Base-by-base conservation (phyloP, 2,797 vertebrate species). In the Pseudopleuronectes americanus region DNA sequence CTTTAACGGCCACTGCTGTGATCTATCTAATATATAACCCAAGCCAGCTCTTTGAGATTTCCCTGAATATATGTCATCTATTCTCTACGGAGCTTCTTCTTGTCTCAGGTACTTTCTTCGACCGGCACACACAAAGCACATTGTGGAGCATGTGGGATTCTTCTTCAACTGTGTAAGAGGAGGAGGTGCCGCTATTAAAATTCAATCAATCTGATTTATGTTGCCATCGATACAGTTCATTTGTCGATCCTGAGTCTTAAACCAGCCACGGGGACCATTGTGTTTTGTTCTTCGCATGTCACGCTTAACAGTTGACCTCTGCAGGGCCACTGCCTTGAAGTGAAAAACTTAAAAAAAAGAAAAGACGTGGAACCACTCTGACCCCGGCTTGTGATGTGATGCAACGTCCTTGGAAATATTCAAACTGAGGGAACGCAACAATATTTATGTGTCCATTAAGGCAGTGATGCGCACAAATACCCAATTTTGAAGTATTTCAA, bases 161-260 rank as follows among this genome's bases (percentile, higher is more conserved):
- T 65, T 84, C 76, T 84, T 87, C 38, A 86, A 73, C 80, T 52
- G 63, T 75, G 67, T 60, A 67, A 77, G 45, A 81, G 75, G 49
- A 83, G 74, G 45, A 77, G 79, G 84, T 83, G 47, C 68, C 26
- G 49, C 81, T 67, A 82, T 90, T 88, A 88, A 90, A 87, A 88
- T 85, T 78, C 74, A 90, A 89, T 90, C 84, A 79, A 71, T 76
- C 76, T 90, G 91, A 94, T 92, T 92, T 89, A 93, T 81, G 68
- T 68, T 54, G 52, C 81, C 79, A 88, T 85, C 31, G 88, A 85
- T 88, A 88, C 84, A 88, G 79, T 80, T 92, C 86, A 89, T 91
- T 92, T 89, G 76, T 78, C 62, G 68, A 89, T 87, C 68, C 77
- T 92, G 74, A 92, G 87, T 87, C 75, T 79, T 91, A 88, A 90